These are phyloP conservation scores for Aporrectodea caliginosa DNA, from an alignment of 1,140 invertebrate genomes.

Conservation along the genomic window DNA sequence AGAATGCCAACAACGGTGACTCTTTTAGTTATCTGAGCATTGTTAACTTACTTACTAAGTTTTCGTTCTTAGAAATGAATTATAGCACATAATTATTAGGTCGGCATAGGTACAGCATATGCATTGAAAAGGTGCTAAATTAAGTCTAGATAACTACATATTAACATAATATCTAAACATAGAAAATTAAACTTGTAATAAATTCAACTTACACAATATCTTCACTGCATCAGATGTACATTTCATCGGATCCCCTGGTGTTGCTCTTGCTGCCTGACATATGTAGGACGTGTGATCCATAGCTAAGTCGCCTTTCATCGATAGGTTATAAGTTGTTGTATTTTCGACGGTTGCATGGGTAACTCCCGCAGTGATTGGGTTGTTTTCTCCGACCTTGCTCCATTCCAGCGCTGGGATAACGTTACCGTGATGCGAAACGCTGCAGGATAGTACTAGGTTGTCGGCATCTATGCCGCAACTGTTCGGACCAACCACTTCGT, in stretches of 20 bases:
- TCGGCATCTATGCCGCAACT: background rate
- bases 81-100: too few relatives aligned
- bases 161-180: too few relatives aligned
- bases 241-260: too few relatives aligned
- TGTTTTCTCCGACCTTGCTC: background rate
- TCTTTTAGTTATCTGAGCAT: too few relatives aligned
- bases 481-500: background rate
- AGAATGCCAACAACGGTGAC: too few relatives aligned
- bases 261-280: background rate
- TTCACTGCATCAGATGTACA: background rate
- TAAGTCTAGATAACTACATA: too few relatives aligned
- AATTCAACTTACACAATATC: background rate
- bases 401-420: background rate
- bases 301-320: background rate
- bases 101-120: too few relatives aligned
- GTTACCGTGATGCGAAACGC: background rate
- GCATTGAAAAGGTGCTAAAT: too few relatives aligned
- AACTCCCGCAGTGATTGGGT: background rate
- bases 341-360: background rate
- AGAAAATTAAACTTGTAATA: too few relatives aligned
- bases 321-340: background rate
- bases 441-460: background rate
- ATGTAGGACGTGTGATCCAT: background rate
- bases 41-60: too few relatives aligned
- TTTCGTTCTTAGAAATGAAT: too few relatives aligned